Percentiles rank a stretch among this genome's conserved stretches.
These are phyloP conservation scores for Gyps fulvus DNA, from an alignment of 2,113 vertebrate genomes.

Conservation along the genomic window DNA sequence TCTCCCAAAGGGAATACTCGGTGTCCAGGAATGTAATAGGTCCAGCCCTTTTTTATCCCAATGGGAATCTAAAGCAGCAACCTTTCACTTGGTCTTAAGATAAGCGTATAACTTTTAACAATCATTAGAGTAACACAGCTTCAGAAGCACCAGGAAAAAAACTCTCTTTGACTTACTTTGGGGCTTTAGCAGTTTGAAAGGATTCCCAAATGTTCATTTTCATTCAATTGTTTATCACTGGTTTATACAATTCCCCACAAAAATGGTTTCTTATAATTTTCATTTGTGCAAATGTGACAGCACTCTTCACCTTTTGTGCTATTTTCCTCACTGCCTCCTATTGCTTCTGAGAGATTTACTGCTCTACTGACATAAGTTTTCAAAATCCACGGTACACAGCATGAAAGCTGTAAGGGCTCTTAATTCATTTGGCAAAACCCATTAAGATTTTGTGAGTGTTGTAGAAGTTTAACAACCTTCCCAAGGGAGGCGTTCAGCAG, in stretches of 20 bases:
- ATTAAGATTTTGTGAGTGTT: conserved; percentile 10
- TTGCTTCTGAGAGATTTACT: not conserved
- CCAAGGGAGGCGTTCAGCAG: not conserved
- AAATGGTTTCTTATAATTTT: not conserved
- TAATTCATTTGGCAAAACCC: conserved; percentile 37
- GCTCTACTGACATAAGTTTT: not conserved
- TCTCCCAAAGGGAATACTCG: not conserved
- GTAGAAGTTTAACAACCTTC: conserved; percentile 7
- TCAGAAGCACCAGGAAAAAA: not conserved
- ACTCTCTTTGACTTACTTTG: not conserved
- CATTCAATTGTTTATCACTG: not conserved
- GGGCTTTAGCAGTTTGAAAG: not conserved
- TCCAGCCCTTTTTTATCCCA: not conserved
- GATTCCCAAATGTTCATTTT: not conserved
- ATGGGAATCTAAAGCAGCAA: not conserved
- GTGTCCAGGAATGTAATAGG: not conserved
- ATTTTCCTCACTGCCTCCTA: not conserved
- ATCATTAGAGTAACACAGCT: not conserved
- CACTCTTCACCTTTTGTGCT: not conserved
- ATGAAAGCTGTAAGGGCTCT: not conserved
- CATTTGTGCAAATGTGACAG: not conserved
- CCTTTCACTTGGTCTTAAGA: not conserved
- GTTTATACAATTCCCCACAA: not conserved
- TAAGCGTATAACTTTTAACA: not conserved
- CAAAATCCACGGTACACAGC: not conserved